Base-by-base conservation (phyloP, 92 coral and sea anemone species). In the Heteractis magnifica region DNA sequence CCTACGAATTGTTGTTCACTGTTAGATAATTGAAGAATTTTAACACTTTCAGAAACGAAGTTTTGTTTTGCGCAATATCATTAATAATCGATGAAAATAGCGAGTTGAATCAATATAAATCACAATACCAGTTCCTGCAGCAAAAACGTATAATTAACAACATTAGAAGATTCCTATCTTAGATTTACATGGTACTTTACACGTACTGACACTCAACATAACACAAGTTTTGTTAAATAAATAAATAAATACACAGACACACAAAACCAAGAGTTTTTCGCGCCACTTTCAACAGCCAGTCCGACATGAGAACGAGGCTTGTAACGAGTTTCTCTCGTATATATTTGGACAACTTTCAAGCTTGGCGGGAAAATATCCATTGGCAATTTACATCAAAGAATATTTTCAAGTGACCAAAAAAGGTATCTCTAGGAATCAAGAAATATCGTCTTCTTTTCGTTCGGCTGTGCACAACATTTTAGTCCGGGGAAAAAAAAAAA, bases 191-290 rank as follows among this genome's bases (percentile, higher is more conserved):
- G 49, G 49, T 26, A 68, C 49, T 68, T 23, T 6, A 68, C 73
- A 68, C 20, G 49, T 68, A 68, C 73, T 8, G 49, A 68, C 73
- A 68, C 73, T 68, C 5, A 23, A 68, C 73, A 68, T 68, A 68
- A 68, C 73, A 68, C 73, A 68, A 68, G 50, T 64, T 64, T 68
- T 68, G 73, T 68, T 20, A 68, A 53, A 68, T 68, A 68, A 68
- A 68, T 68, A 68, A 68, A 68, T 68, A 68, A 68, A 68, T 68
- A 68, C 5, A 68, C 56, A 68, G 49, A 23, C 6, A 68, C 49
- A 68, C 49, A 68, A 68, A 26, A 10, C 44, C 73, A 23, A 68
- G 12, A 4, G 15, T 23, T 26, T 26, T 26, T 68, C 49, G 5
- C 73, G 73, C 73, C 73, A 68, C 7, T 68, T 68, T 68, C 4